Percentiles rank a stretch among this genome's conserved stretches.
Evolutionary conservation across 2,888 invertebrate genomes (phyloP).

Genomic region (Taphrorychus bicolor): DNA sequence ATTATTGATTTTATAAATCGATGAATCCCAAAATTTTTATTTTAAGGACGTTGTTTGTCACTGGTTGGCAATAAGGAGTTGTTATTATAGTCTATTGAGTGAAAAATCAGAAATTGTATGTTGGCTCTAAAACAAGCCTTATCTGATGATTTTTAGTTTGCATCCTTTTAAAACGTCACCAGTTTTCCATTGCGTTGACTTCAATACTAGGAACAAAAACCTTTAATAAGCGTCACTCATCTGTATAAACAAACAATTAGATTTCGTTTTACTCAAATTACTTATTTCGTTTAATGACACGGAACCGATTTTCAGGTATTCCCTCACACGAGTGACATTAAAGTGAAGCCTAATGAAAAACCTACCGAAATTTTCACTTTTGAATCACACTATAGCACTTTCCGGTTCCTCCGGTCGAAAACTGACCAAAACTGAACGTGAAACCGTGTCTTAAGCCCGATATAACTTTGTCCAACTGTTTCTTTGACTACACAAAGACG

Average conservation of each 20-base stretch:
- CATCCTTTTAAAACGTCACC: too few relatives aligned
- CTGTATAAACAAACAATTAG: background rate
- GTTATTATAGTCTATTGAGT: too few relatives aligned
- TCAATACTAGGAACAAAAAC: too few relatives aligned
- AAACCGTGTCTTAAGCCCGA: conserved; percentile 5
- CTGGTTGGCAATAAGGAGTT: too few relatives aligned
- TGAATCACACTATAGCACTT: conserved; percentile 3
- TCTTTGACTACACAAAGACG: conserved; percentile 9
- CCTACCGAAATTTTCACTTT: conserved; percentile 1
- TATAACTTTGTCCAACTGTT: conserved; percentile 6
- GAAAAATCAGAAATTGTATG: too few relatives aligned
- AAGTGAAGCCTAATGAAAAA: background rate
- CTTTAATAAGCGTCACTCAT: background rate
- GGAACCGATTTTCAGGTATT: background rate
- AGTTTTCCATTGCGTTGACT: too few relatives aligned
- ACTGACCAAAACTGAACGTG: conserved; percentile 9
- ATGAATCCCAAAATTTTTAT: too few relatives aligned
- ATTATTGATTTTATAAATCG: too few relatives aligned
- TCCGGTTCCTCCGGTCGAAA: conserved; percentile 14
- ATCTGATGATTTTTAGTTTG: too few relatives aligned
- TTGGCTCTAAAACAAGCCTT: too few relatives aligned
- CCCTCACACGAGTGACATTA: background rate
- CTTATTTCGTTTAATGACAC: background rate
- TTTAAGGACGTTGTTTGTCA: too few relatives aligned
- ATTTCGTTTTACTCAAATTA: too few relatives aligned